A percentile compares a stretch with the other conserved stretches of the same genome.
phyloP scores from a whole-genome alignment of 37 sponge, comb jelly and placozoan species.

The Axinella damicornis region DNA sequence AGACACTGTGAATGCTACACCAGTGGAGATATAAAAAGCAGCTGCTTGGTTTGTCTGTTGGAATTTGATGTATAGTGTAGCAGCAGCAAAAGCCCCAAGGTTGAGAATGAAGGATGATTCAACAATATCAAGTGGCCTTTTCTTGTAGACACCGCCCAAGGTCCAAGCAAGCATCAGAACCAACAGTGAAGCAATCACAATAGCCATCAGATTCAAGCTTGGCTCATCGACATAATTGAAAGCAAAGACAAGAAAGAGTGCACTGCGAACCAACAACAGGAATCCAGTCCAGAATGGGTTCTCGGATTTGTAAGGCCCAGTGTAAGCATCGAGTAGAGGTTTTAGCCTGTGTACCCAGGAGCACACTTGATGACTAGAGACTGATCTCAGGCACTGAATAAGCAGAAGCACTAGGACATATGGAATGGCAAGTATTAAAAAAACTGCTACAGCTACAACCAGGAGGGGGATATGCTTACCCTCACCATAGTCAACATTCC shows the following conservation, averaged over 20 bases:
- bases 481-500: slow-evolving; percentile 13
- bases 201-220: background rate
- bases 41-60: background rate
- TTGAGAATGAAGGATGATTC: slow-evolving; percentile 25
- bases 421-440: background rate
- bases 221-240: background rate
- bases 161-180: background rate
- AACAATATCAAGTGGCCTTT: background rate
- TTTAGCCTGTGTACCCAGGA: slow-evolving; percentile 13
- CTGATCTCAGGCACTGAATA: background rate
- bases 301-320: slow-evolving; percentile 35
- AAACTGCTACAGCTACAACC: background rate
- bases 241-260: slow-evolving; percentile 9
- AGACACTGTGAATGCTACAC: background rate
- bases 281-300: slow-evolving; percentile 45
- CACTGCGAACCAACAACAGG: slow-evolving; percentile 25
- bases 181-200: background rate
- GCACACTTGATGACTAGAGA: background rate
- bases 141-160: slow-evolving; percentile 31
- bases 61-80: background rate
- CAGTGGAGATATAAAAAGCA: background rate
- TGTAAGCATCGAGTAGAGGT: slow-evolving; percentile 38
- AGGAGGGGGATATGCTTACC: slow-evolving; percentile 15
- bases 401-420: slow-evolving; percentile 25
- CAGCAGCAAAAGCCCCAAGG: slow-evolving; percentile 10